A percentile compares a stretch with the other conserved stretches of the same genome.
phyloP scores from a whole-genome alignment of 2,113 vertebrate species.

The Entelurus aequoreus region DNA sequence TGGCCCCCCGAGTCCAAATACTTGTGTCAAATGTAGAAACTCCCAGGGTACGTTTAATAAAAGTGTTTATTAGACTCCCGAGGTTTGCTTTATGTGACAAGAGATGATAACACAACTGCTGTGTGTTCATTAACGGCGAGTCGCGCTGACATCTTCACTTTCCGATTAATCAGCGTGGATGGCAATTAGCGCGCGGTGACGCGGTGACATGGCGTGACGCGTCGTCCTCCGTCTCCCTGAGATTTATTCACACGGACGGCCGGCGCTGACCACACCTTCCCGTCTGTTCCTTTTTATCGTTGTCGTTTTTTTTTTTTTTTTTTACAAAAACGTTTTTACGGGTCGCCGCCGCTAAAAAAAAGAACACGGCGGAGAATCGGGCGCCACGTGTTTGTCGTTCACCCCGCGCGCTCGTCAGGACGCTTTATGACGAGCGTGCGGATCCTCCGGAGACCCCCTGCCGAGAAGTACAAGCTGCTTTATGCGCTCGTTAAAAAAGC shows the following conservation, averaged over 20 bases:
- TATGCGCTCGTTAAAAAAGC: no score
- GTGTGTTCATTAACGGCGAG: not conserved
- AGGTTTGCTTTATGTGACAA: no score
- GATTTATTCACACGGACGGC: not conserved
- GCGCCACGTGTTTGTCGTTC: constrained; percentile 16
- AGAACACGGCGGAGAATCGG: constrained; percentile 7
- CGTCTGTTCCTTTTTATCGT: not conserved
- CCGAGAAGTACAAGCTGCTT: no score
- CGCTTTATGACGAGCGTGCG: no score
- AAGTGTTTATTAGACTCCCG: no score
- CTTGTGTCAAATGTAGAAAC: no score
- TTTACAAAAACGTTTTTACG: no score
- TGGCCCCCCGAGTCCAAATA: no score
- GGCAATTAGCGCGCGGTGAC: constrained; percentile 24
- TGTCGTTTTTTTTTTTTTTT: not conserved
- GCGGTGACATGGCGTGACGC: not conserved
- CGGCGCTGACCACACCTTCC: constrained; percentile 9
- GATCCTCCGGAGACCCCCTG: no score
- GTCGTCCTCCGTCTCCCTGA: constrained; percentile 5
- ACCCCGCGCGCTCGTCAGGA: not conserved
- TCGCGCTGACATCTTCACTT: constrained; percentile 15
- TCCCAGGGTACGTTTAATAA: no score
- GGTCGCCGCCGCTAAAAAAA: no score
- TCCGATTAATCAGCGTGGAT: constrained; percentile 38
- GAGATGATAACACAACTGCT: no score